Evolutionary conservation across 2,888 invertebrate genomes (phyloP).

Genomic region (Ophonus ardosiacus): DNA sequence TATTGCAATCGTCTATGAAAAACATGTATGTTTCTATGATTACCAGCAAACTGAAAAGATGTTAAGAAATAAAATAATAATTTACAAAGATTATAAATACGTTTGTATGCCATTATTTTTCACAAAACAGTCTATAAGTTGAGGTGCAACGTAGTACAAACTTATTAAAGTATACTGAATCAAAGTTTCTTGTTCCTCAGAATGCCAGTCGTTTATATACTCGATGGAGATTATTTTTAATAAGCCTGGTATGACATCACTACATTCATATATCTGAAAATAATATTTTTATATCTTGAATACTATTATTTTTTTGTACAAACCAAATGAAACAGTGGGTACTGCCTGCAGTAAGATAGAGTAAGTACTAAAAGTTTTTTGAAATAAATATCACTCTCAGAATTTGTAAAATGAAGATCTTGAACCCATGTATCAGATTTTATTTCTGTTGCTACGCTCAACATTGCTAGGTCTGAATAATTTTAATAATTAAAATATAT

Average conservation of each 20-base stretch:
- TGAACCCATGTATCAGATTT: slow-evolving; percentile 70
- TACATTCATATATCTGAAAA: slow-evolving; percentile 48
- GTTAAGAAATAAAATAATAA: not conserved
- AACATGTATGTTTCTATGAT: slow-evolving; percentile 36
- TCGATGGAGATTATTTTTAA: slow-evolving; percentile 66
- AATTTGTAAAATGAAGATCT: slow-evolving; percentile 67
- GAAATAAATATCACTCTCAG: slow-evolving; percentile 71
- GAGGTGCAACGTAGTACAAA: slow-evolving; percentile 67
- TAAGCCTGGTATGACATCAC: slow-evolving; percentile 64
- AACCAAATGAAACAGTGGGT: slow-evolving; percentile 52
- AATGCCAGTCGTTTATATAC: slow-evolving; percentile 65
- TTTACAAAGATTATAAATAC: slow-evolving; percentile 63
- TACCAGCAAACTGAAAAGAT: slow-evolving; percentile 38
- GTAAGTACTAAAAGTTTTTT: slow-evolving; percentile 71
- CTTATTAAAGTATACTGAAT: slow-evolving; percentile 66
- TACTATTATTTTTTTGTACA: slow-evolving; percentile 1
- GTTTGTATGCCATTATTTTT: slow-evolving; percentile 68
- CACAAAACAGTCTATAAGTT: slow-evolving; percentile 68
- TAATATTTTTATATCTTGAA: not conserved
- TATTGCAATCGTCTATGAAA: slow-evolving; percentile 12
- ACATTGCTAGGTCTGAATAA: slow-evolving; percentile 69
- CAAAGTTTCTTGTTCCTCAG: slow-evolving; percentile 65
- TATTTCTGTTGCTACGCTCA: slow-evolving; percentile 70
- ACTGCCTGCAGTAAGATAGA: slow-evolving; percentile 68
- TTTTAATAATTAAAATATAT: slow-evolving; percentile 23